Evolutionary conservation across 2,797 vertebrate species (phyloP).

Genomic region (Helostoma temminkii): DNA sequence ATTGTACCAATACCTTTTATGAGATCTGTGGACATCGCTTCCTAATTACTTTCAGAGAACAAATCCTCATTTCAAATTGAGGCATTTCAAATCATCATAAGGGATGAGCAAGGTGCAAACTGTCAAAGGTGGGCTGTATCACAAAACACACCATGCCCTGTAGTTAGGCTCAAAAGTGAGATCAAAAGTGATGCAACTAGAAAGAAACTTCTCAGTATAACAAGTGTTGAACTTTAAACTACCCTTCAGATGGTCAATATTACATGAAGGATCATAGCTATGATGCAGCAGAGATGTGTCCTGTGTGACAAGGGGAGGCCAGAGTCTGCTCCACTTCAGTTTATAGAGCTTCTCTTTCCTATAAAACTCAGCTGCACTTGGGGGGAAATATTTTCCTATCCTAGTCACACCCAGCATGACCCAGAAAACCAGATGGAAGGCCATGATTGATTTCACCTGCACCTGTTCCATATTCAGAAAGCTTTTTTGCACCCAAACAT

Average conservation of each 20-base stretch:
- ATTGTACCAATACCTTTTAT: constrained; percentile 73
- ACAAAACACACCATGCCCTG: constrained; percentile 33
- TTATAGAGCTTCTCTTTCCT: constrained; percentile 58
- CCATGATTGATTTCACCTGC: constrained; percentile 60
- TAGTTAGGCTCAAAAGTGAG: constrained; percentile 38
- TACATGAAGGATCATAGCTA: constrained; percentile 56
- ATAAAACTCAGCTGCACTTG: constrained; percentile 62
- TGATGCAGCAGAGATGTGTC: constrained; percentile 54
- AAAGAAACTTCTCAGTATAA: constrained; percentile 62
- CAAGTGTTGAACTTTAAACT: constrained; percentile 50
- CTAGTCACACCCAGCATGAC: constrained; percentile 60
- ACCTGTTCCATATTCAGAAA: constrained; percentile 65
- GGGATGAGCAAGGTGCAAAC: constrained; percentile 35
- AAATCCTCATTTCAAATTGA: constrained; percentile 67
- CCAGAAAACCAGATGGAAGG: constrained; percentile 68
- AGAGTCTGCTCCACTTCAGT: constrained; percentile 53
- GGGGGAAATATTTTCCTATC: constrained; percentile 58
- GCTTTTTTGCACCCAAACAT: constrained; percentile 32
- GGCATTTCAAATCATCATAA: constrained; percentile 59
- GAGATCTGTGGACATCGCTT: constrained; percentile 66
- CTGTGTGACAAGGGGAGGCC: constrained; percentile 44
- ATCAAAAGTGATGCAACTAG: constrained; percentile 58
- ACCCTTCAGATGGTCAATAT: constrained; percentile 51
- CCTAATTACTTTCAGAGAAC: constrained; percentile 72
- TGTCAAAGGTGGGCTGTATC: constrained; percentile 46